Conservation (phyloP, 2,113 vertebrate species). For the Catharus minimus region DNA sequence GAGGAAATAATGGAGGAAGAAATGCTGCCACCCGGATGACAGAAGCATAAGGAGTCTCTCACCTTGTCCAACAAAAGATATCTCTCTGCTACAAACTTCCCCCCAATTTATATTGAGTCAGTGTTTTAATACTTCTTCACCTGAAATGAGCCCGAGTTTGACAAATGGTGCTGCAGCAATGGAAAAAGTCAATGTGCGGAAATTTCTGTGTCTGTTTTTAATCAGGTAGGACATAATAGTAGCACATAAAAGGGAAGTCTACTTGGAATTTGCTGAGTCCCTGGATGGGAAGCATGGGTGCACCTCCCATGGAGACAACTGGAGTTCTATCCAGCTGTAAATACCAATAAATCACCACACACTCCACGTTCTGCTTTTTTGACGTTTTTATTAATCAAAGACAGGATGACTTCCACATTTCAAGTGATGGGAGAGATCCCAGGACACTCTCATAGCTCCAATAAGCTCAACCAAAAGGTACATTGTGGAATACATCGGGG, state of each 20-base stretch:
- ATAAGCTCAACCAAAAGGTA: not conserved
- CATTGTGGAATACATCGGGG: not conserved
- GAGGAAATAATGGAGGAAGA: not conserved
- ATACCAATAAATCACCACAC: not conserved
- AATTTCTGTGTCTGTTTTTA: not conserved
- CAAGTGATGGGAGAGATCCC: not conserved
- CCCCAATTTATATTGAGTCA: not conserved
- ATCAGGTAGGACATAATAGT: not conserved
- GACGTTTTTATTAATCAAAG: constrained; percentile 62
- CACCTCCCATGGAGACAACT: not conserved
- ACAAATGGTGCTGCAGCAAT: not conserved
- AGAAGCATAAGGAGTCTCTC: not conserved
- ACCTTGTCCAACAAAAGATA: not conserved
- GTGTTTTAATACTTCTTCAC: not conserved
- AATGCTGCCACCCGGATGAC: not conserved
- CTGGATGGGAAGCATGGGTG: not conserved
- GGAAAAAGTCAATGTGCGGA: not conserved
- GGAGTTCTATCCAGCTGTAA: not conserved
- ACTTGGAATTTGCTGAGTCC: not conserved
- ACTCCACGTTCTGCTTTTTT: not conserved
- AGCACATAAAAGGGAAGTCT: not conserved
- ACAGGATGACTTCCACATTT: not conserved
- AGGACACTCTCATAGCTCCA: not conserved
- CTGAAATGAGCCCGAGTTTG: not conserved
- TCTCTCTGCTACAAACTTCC: not conserved